Percentiles rank a stretch among this genome's conserved stretches.
These are phyloP conservation scores for Mayetiola destructor DNA, from an alignment of 2,888 invertebrate species.

Conservation along the genomic window DNA sequence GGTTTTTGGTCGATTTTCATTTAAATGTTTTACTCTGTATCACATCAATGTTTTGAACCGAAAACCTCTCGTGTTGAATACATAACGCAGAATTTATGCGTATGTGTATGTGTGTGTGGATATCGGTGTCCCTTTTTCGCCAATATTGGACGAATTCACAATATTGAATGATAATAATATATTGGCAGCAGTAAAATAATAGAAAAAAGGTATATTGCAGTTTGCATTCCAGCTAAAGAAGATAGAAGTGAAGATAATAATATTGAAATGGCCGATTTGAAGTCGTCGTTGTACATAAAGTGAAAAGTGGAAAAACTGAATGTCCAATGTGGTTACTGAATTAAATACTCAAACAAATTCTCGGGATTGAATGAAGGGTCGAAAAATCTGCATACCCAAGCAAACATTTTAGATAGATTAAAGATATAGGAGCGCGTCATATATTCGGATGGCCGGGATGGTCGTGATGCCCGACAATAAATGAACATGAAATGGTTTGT, in stretches of 20 bases:
- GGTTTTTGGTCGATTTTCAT: background rate
- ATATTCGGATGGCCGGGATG: background rate
- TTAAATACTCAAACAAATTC: no score
- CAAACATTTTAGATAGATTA: background rate
- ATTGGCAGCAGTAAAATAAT: no score
- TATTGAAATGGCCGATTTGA: no score
- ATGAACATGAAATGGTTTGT: slow-evolving; percentile 5
- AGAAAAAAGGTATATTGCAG: no score
- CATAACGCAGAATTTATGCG: no score
- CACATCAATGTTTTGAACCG: no score
- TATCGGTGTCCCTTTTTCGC: background rate
- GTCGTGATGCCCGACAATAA: background rate
- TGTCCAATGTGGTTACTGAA: slow-evolving; percentile 3
- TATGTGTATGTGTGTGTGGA: no score
- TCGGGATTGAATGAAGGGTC: background rate
- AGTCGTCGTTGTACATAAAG: background rate
- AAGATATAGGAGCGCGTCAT: background rate
- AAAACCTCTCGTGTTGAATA: no score
- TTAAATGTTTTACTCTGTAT: background rate
- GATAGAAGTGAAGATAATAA: no score
- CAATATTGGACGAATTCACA: background rate
- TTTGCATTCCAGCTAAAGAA: background rate
- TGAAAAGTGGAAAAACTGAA: background rate
- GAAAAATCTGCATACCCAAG: background rate
- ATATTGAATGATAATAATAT: no score